phyloP scores from a whole-genome alignment of 2,113 vertebrate species.

The Hippocampus guttulatus region DNA sequence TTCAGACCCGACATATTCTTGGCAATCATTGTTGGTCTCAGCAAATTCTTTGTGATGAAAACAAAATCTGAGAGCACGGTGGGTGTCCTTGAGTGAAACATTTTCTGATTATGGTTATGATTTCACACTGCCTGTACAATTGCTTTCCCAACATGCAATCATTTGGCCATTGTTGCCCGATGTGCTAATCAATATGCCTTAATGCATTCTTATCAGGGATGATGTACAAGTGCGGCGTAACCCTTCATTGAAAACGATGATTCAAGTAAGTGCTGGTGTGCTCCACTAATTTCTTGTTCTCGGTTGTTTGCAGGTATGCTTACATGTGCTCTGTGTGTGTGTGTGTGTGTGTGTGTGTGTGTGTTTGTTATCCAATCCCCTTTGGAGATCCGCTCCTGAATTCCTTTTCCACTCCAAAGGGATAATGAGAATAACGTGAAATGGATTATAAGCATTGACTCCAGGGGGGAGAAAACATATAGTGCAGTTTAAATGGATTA shows the following conservation, averaged over 20 bases:
- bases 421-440: conserved; percentile 43
- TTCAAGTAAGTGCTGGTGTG: conserved; percentile 16
- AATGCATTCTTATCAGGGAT: neutral
- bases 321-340: neutral
- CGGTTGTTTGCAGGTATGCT: conserved; percentile 1
- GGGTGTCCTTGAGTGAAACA: conserved; percentile 5
- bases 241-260: conserved; percentile 19
- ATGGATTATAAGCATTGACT: conserved; percentile 43
- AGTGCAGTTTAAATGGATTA: conserved; percentile 27
- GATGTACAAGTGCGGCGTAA: conserved; percentile 12
- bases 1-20: neutral
- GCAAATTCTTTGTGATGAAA: neutral
- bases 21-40: neutral
- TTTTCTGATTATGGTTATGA: conserved; percentile 7
- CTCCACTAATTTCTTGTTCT: neutral
- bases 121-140: conserved; percentile 9
- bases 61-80: neutral
- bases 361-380: neutral
- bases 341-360: no score
- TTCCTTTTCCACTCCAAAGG: conserved; percentile 12
- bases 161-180: conserved; percentile 5
- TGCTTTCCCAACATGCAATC: conserved; percentile 5
- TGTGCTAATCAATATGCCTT: conserved; percentile 13
- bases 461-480: conserved; percentile 7
- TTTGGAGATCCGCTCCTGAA: conserved; percentile 10